Evolutionary conservation across 2,113 vertebrate genomes (phyloP).

Genomic region (Porphyrio hochstetteri): DNA sequence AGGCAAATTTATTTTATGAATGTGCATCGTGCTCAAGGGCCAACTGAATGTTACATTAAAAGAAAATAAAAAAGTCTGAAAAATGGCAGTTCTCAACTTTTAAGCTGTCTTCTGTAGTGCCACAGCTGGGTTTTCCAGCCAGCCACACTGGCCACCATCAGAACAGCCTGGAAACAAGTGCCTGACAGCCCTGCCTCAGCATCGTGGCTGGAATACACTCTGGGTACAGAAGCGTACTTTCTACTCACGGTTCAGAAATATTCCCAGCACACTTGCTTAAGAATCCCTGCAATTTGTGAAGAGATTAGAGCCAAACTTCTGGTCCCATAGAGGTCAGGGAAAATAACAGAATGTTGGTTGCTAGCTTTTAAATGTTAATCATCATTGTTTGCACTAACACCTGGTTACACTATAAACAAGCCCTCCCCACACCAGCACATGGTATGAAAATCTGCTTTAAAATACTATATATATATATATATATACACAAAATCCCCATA

Average conservation of each 20-base stretch:
- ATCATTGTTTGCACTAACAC: neutral
- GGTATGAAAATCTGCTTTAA: conserved; percentile 18
- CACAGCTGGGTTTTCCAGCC: neutral
- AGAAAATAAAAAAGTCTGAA: neutral
- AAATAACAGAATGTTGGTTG: conserved; percentile 21
- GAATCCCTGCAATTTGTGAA: conserved; percentile 28
- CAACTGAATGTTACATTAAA: neutral
- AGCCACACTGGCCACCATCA: neutral
- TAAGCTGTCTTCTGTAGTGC: neutral
- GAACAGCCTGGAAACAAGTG: conserved; percentile 6
- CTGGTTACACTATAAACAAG: neutral
- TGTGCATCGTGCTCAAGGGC: neutral
- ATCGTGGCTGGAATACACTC: neutral
- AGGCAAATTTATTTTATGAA: conserved; percentile 31
- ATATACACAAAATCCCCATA: too few species aligned
- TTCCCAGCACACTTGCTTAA: neutral
- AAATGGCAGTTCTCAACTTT: neutral
- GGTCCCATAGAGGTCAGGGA: neutral
- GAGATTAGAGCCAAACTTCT: conserved; percentile 23
- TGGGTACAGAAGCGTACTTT: neutral
- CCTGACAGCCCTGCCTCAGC: neutral
- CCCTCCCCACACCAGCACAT: neutral
- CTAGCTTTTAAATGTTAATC: conserved; percentile 9
- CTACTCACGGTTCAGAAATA: neutral
- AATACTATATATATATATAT: neutral